phyloP scores from a whole-genome alignment of 1,140 invertebrate genomes.

The Popillia japonica region DNA sequence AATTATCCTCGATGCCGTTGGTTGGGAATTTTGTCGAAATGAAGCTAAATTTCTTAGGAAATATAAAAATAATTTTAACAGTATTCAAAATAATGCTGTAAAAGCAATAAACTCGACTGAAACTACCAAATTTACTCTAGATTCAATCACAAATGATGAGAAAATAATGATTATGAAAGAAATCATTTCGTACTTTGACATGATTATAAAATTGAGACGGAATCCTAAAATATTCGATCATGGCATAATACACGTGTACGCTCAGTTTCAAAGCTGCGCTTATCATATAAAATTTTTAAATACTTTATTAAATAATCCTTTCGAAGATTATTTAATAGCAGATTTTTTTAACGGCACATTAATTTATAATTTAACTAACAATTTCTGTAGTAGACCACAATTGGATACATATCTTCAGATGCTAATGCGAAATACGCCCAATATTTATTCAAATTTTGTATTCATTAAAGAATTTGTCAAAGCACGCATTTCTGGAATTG shows the following conservation, averaged over 20 bases:
- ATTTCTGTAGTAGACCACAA: slow-evolving; percentile 51
- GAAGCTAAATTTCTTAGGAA: not conserved
- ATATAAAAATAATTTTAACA: slow-evolving; percentile 42
- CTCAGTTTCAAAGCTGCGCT: slow-evolving; percentile 76
- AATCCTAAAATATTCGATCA: slow-evolving; percentile 70
- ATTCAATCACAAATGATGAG: slow-evolving; percentile 63
- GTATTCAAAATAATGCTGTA: slow-evolving; percentile 47
- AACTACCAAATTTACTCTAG: not conserved
- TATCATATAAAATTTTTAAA: slow-evolving; percentile 71
- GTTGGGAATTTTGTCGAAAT: not conserved
- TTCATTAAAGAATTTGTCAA: slow-evolving; percentile 42
- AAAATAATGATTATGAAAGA: slow-evolving; percentile 63
- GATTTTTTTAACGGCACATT: slow-evolving; percentile 76
- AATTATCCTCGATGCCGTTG: slow-evolving; percentile 63
- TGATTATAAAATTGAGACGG: slow-evolving; percentile 66
- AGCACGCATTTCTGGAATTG: not conserved
- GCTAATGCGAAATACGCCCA: slow-evolving; percentile 45
- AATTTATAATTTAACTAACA: slow-evolving; percentile 71
- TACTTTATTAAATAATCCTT: slow-evolving; percentile 68
- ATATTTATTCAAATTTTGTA: slow-evolving; percentile 43
- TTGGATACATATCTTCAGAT: slow-evolving; percentile 46
- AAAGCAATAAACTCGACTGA: not conserved
- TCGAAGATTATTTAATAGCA: slow-evolving; percentile 63
- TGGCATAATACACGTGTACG: slow-evolving; percentile 71
- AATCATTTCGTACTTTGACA: slow-evolving; percentile 71